Percentiles rank a stretch among this genome's conserved stretches.
These are phyloP conservation scores for Trogon surrucura DNA, from an alignment of 2,113 vertebrate genomes.

Conservation along the genomic window DNA sequence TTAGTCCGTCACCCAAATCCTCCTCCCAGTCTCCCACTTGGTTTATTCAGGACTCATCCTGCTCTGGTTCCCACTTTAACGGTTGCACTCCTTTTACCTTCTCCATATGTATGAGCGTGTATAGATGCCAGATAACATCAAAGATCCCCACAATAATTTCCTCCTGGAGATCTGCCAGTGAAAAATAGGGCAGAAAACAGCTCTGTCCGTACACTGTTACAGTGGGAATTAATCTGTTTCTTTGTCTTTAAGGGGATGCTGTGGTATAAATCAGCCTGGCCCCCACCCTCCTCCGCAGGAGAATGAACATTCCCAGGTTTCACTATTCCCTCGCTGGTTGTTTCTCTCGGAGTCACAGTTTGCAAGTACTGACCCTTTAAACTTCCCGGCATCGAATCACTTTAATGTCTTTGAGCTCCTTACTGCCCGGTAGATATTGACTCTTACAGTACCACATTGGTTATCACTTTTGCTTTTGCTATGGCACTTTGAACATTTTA, in stretches of 20 bases:
- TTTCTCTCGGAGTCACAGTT: not conserved
- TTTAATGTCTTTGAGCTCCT: not conserved
- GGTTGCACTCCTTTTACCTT: not conserved
- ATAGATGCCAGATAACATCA: constrained; percentile 13
- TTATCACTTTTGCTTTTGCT: not conserved
- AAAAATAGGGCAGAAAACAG: not conserved
- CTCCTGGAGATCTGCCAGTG: not conserved
- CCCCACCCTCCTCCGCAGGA: not conserved
- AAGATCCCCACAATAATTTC: constrained; percentile 15
- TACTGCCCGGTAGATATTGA: not conserved
- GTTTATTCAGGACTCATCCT: not conserved
- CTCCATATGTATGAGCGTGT: not conserved
- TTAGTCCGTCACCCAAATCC: not conserved
- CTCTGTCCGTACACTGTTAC: not conserved
- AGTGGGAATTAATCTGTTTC: not conserved
- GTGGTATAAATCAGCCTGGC: not conserved
- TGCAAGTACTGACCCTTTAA: constrained; percentile 19
- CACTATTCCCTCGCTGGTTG: not conserved
- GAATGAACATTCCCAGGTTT: not conserved
- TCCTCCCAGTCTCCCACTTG: not conserved
- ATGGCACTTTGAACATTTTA: not conserved
- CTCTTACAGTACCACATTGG: not conserved
- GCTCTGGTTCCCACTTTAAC: not conserved
- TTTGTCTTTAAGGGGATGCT: not conserved
- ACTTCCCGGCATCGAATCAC: not conserved